A percentile compares a stretch with the other conserved stretches of the same genome.
phyloP scores from a whole-genome alignment of 2,888 invertebrate species.

The Leucoma salicis region DNA sequence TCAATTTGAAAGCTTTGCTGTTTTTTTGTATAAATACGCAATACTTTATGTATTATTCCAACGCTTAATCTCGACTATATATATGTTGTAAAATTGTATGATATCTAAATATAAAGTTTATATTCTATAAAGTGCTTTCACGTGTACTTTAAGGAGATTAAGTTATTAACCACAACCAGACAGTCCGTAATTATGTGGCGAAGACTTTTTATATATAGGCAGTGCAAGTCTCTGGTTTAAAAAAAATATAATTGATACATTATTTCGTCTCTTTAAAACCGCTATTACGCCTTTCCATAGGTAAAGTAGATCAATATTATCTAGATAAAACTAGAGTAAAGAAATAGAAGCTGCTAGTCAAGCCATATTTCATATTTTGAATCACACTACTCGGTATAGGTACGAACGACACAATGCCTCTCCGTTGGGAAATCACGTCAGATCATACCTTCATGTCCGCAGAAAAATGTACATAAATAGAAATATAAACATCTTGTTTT shows the following conservation, averaged over 20 bases:
- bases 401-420: conserved; percentile 3
- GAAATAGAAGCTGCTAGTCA: background rate
- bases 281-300: no score
- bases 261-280: no score
- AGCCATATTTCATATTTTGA: conserved; percentile 5
- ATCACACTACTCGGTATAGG: conserved; percentile 6
- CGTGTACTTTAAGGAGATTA: background rate
- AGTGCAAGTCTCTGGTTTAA: background rate
- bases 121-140: background rate
- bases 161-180: no score
- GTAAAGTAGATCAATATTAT: no score
- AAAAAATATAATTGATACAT: no score
- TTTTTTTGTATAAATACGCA: conserved; percentile 22
- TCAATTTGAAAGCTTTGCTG: conserved; percentile 38
- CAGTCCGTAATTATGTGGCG: background rate
- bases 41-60: background rate
- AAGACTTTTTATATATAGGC: background rate
- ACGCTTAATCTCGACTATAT: no score
- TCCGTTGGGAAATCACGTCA: conserved; percentile 12
- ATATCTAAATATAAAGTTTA: no score
- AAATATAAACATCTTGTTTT: conserved; percentile 9
- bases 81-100: no score
- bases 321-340: background rate
- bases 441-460: conserved; percentile 4
- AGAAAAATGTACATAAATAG: conserved; percentile 5